phyloP scores from a whole-genome alignment of 35 echinoderm and acorn worm genomes.

The Heliocidaris erythrogramma region DNA sequence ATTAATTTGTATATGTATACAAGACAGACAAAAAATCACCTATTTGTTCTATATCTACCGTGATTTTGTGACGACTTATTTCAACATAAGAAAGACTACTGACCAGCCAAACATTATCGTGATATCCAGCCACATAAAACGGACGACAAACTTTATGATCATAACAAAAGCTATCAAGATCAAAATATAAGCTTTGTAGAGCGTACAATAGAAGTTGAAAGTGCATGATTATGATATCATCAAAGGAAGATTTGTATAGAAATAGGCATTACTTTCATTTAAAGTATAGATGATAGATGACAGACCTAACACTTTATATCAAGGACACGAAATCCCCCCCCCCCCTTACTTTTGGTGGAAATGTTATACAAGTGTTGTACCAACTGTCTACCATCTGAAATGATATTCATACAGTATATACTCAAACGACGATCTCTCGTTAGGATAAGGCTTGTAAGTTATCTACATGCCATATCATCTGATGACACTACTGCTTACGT shows the following conservation, averaged over 20 bases:
- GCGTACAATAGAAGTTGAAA: too few species aligned
- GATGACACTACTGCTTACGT: not conserved
- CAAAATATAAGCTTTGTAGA: too few species aligned
- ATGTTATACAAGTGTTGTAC: too few species aligned
- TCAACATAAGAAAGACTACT: not conserved
- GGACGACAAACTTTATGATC: not conserved
- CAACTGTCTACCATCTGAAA: too few species aligned
- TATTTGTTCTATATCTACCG: not conserved
- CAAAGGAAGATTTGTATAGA: too few species aligned
- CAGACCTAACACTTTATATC: too few species aligned
- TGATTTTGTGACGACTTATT: not conserved
- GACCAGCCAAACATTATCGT: not conserved
- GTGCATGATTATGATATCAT: too few species aligned
- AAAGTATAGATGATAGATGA: too few species aligned
- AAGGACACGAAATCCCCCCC: too few species aligned
- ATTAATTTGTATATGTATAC: not conserved
- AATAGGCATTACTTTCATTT: too few species aligned
- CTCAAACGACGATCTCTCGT: not conserved
- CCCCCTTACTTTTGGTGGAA: too few species aligned
- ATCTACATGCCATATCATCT: not conserved
- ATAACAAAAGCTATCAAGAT: too few species aligned
- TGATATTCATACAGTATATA: not conserved
- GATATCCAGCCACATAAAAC: not conserved
- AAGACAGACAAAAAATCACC: not conserved
- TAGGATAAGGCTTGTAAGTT: not conserved